Base-by-base conservation (phyloP, 2,888 invertebrate genomes). In the Trachelus stipa region DNA sequence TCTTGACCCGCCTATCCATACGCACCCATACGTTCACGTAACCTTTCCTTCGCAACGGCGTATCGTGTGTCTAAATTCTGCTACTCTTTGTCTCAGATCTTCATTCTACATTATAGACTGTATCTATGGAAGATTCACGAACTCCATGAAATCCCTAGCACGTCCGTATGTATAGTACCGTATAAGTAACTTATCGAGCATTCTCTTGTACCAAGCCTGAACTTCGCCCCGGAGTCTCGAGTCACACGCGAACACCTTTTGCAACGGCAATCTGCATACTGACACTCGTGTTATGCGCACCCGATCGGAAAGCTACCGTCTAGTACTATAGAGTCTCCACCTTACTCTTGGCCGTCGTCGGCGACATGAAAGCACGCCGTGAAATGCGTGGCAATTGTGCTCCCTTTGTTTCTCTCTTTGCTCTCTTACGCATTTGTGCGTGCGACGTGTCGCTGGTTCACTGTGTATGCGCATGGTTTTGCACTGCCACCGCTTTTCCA, bases 361-460 rank as follows among this genome's bases (percentile, higher is more conserved):
- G 87, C 87, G 82, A 88, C 87, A 87, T 88, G 87, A 88, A 87
- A 87, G 88, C 82, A 79, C 80, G 82, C 83, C 86, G 85, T 87
- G 87, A 87, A 87, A 85, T 85, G 86, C 87, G 85, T 83, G 83
- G 84, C 87, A 85, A 88, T 87, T 87, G 88, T 86, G 83, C 85
- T 85, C 83, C 79, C 82, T 81, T 23, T 9, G 23, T 56, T 56
- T 56, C 56, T 56, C 56, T 56, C 56, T 56, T 56, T 56, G 23
- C 23, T 56, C 56, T 56, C 56, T 56, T 56, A 56, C 23, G 23
- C 56, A 23, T 56, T 56, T 23, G 56, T 56, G 56, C 56, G 23
- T 56, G 23, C 56, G 56, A 15, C 56, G 56, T 56, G 23, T 56
- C 23, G 56, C 23, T 56, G 23, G 56, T 56, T 56, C 9, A 9